Percentiles rank a stretch among this genome's conserved stretches.
These are phyloP conservation scores for Passer domesticus DNA, from an alignment of 2,113 vertebrate genomes.

Conservation along the genomic window DNA sequence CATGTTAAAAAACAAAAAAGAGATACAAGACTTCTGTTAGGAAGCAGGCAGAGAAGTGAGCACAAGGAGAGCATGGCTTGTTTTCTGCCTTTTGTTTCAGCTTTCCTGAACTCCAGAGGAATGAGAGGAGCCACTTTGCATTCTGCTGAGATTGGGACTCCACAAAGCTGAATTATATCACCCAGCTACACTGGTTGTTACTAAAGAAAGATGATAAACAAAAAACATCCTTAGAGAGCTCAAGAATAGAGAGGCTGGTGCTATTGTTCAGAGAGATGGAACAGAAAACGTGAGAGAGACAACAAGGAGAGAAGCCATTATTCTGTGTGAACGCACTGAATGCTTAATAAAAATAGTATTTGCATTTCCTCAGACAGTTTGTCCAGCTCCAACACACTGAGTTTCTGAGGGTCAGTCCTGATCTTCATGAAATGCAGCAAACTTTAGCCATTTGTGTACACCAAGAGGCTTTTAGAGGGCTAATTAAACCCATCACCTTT, in stretches of 20 bases:
- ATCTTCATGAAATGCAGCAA: neutral
- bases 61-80: neutral
- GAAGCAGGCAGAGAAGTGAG: neutral
- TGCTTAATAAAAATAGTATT: neutral
- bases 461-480: neutral
- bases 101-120: neutral
- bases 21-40: neutral
- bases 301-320: neutral
- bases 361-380: neutral
- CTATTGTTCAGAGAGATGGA: neutral
- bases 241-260: neutral
- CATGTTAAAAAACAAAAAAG: neutral
- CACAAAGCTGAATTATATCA: constrained; percentile 46
- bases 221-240: constrained; percentile 17
- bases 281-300: neutral
- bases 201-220: constrained; percentile 38
- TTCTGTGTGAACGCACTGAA: neutral
- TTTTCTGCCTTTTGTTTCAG: neutral
- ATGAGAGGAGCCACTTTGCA: constrained; percentile 12
- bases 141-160: neutral
- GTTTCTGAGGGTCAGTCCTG: neutral
- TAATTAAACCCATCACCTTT: neutral
- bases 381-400: neutral
- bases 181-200: neutral
- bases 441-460: neutral